These are phyloP conservation scores for Etia nguti DNA, from an alignment of 2,113 vertebrate species.

Conservation along the genomic window DNA sequence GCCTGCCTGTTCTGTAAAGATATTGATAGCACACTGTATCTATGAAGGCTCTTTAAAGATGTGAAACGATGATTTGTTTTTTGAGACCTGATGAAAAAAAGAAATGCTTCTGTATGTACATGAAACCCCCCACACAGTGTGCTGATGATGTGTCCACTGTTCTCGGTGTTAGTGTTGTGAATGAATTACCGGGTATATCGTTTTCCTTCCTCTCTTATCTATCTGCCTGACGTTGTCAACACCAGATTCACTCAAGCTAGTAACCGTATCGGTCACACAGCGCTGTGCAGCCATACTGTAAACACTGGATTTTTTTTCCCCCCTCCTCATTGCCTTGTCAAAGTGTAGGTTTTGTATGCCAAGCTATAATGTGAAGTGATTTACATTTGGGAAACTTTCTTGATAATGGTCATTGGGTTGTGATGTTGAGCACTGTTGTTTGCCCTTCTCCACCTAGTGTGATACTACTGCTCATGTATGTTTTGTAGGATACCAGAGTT, in stretches of 20 bases:
- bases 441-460: constrained; percentile 52
- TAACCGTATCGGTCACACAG: neutral
- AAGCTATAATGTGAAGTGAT: constrained; percentile 62
- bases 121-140: constrained; percentile 44
- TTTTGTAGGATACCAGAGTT: constrained; percentile 57
- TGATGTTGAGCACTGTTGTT: constrained; percentile 56
- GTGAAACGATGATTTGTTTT: constrained; percentile 4
- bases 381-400: constrained; percentile 39
- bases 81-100: constrained; percentile 61
- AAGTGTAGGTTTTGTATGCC: constrained; percentile 49
- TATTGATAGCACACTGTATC: constrained; percentile 67
- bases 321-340: neutral
- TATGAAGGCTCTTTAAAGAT: constrained; percentile 64
- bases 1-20: constrained; percentile 66
- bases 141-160: constrained; percentile 58
- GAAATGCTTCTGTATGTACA: constrained; percentile 23
- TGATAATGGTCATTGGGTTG: constrained; percentile 48
- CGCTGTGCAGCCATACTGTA: neutral
- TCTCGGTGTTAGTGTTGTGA: constrained; percentile 62
- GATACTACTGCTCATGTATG: constrained; percentile 59
- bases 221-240: neutral
- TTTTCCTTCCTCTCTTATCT: neutral
- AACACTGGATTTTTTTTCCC: constrained; percentile 1
- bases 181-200: constrained; percentile 36
- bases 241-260: neutral